Evolutionary conservation across 2,113 vertebrate species (phyloP), one percentile per base, ranked within the genome.

Genomic region (Sinocyclocheilus anophthalmus): DNA sequence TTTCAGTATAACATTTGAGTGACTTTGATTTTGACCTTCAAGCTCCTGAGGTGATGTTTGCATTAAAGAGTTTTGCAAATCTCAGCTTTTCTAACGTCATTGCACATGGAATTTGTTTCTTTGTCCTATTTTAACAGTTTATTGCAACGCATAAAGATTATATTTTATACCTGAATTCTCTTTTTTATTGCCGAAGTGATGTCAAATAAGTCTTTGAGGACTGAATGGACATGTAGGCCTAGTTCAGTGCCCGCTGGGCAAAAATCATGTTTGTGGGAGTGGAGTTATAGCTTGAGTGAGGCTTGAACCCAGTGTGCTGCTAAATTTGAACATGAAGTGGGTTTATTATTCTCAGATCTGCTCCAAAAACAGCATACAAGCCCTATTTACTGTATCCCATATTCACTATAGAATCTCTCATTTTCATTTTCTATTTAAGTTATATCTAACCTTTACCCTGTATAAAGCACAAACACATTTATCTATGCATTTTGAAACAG

Each of bases 101-200:
- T 84, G 81, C 77, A 82, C 63, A 77, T 85, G 76, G 37, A 39
- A 87, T 89, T 76, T 91, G 61, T 89, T 57, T 72, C 4, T 80
- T 61, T 63, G 53, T 76, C 84, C 4, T 86, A 84, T 80, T 87
- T 87, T 90, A 89, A 18, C 53, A 55, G 75, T 86, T 86, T 57
- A 90, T 91, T 89, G 88, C 88, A 85, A 59, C 83, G 61, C 77
- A 89, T 87, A 89, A 87, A 89, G 14, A 89, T 42, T 88, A 87
- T 86, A 85, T 93, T 94, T 94, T 93, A 91, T 95, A 94, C 84
- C 86, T 90, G 2, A 20, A 67, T 89, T 92, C n/a, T 88, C 76
- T 30, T 42, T 84, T 85, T 89, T 78, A 89, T 70, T 87, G 82
- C 42, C 82, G 85, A 90, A 24, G 65, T 89, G 84, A 87, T 81